Percentiles rank a stretch among this genome's conserved stretches.
phyloP scores from a whole-genome alignment of 2,888 invertebrate genomes.

The Dione vanillae region DNA sequence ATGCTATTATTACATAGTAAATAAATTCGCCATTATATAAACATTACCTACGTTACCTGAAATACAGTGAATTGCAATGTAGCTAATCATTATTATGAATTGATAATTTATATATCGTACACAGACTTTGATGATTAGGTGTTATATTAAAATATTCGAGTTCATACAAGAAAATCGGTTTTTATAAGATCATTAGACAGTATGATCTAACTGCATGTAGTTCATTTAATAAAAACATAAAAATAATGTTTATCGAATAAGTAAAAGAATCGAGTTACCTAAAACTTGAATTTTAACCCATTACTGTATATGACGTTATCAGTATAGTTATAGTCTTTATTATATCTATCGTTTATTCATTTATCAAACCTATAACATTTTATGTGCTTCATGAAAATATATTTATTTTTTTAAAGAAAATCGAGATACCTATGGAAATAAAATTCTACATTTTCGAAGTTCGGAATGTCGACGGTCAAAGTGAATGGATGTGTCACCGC shows the following conservation, averaged over 20 bases:
- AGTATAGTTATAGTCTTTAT: too few relatives aligned
- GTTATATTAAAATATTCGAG: slow-evolving; percentile 26
- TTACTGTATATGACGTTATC: neutral
- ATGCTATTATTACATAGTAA: neutral
- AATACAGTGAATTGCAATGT: too few relatives aligned
- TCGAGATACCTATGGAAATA: slow-evolving; percentile 50
- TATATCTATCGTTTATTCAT: neutral
- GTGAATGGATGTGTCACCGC: slow-evolving; percentile 82
- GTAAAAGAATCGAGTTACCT: neutral
- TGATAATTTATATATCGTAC: slow-evolving; percentile 3
- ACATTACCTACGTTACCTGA: neutral
- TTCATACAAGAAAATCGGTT: slow-evolving; percentile 27
- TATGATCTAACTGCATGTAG: slow-evolving; percentile 29
- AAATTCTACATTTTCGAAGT: slow-evolving; percentile 59
- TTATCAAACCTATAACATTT: neutral
- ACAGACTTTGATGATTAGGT: slow-evolving; percentile 7
- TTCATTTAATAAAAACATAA: slow-evolving; percentile 31
- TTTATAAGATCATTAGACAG: slow-evolving; percentile 26
- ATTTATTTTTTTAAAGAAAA: slow-evolving; percentile 8
- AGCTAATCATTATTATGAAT: neutral
- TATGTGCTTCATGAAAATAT: neutral
- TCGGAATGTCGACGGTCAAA: slow-evolving; percentile 71
- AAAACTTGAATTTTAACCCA: neutral
- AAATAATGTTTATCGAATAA: slow-evolving; percentile 14
- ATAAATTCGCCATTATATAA: neutral